Conservation (phyloP, 2,797 vertebrate genomes). For the Denticeps clupeoides region DNA sequence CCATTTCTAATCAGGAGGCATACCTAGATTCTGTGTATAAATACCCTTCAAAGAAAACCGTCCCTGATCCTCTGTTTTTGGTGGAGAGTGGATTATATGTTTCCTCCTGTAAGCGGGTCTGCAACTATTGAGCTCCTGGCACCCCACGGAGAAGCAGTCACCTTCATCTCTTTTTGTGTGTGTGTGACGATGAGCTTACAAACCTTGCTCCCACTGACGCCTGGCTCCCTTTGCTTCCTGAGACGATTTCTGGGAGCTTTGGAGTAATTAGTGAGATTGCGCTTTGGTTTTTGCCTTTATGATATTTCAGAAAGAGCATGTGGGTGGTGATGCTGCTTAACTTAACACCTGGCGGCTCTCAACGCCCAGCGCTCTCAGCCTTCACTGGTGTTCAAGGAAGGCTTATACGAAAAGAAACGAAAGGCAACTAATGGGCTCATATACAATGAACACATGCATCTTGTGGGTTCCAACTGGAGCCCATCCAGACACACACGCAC, state of each 20-base stretch:
- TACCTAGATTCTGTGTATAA: constrained; percentile 11
- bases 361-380: constrained; percentile 17
- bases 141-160: constrained; percentile 33
- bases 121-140: constrained; percentile 29
- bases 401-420: constrained; percentile 12
- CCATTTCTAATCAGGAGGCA: background rate
- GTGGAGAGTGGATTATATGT: constrained; percentile 22
- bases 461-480: constrained; percentile 1
- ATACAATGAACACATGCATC: constrained; percentile 14
- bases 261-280: constrained; percentile 37
- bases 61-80: constrained; percentile 7
- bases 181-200: constrained; percentile 36
- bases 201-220: constrained; percentile 28
- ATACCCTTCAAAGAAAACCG: constrained; percentile 17
- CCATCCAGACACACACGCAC: constrained; percentile 5
- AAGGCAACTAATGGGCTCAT: constrained; percentile 3
- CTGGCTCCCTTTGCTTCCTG: constrained; percentile 21
- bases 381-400: no score
- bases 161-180: constrained; percentile 35
- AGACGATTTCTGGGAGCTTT: constrained; percentile 44
- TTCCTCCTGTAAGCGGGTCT: constrained; percentile 30
- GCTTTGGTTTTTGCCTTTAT: constrained; percentile 29
- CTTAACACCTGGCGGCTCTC: constrained; percentile 15
- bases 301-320: constrained; percentile 25
- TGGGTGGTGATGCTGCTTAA: constrained; percentile 16